Evolutionary conservation across 2,113 vertebrate species (phyloP).

Genomic region (Hystrix brachyura): DNA sequence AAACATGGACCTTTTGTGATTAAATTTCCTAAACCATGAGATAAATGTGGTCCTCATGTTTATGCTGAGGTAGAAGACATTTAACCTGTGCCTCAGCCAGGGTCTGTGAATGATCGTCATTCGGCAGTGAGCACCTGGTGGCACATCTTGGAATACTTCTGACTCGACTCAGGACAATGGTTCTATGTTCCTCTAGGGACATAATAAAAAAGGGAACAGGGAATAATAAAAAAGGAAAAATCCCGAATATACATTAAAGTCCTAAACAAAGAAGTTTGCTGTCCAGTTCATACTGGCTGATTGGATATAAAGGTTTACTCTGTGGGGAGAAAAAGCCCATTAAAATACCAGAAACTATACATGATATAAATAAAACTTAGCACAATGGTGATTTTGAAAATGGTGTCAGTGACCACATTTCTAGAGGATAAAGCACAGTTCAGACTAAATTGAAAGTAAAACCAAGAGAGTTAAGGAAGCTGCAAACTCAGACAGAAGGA

Average conservation of each 20-base stretch:
- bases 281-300: conserved; percentile 14
- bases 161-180: neutral
- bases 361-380: neutral
- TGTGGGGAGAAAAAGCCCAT: neutral
- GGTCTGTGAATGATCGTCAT: neutral
- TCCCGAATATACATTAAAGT: conserved; percentile 1
- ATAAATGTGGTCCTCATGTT: neutral
- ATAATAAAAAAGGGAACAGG: neutral
- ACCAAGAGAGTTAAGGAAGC: neutral
- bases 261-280: neutral
- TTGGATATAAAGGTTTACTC: neutral
- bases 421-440: neutral
- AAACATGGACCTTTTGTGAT: neutral
- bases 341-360: conserved; percentile 6
- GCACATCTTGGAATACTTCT: neutral
- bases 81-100: neutral
- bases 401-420: neutral
- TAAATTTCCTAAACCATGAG: neutral
- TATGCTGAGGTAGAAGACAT: neutral
- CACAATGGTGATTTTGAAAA: conserved; percentile 29
- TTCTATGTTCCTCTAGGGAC: conserved; percentile 23
- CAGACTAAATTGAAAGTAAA: conserved; percentile 20
- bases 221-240: conserved; percentile 29
- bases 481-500: conserved; percentile 1
- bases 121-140: neutral